Percentiles rank a stretch among this genome's conserved stretches.
These are phyloP conservation scores for Drosophila nannoptera DNA, from an alignment of 1,140 invertebrate species.

Conservation along the genomic window DNA sequence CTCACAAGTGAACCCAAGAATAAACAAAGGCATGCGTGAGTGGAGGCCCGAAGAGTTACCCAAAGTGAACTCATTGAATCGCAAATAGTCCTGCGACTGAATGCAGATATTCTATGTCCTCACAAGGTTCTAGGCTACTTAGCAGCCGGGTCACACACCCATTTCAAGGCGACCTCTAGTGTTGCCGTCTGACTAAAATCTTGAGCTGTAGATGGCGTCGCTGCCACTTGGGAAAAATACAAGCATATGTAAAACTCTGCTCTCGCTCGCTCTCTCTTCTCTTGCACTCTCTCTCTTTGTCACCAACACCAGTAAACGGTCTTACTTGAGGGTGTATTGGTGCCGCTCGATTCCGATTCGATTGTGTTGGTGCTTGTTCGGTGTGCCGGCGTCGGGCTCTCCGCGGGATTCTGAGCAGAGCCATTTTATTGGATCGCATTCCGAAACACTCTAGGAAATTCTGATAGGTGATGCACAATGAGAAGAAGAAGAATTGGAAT, in stretches of 20 bases:
- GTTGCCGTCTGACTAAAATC: conserved; percentile 14
- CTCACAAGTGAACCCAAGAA: too few relatives aligned
- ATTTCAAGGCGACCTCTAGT: conserved; percentile 50
- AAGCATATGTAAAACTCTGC: conserved; percentile 8
- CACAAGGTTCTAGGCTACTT: conserved; percentile 12
- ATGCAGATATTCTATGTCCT: conserved; percentile 32
- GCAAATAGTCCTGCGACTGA: background rate
- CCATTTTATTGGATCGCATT: conserved; percentile 48
- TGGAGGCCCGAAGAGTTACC: too few relatives aligned
- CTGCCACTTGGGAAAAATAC: conserved; percentile 10
- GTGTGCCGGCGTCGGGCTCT: conserved; percentile 49
- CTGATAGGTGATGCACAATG: background rate
- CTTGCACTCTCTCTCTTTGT: conserved; percentile 25
- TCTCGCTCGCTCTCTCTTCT: conserved; percentile 23
- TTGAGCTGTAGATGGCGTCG: conserved; percentile 56
- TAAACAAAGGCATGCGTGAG: too few relatives aligned
- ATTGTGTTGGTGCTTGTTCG: conserved; percentile 58
- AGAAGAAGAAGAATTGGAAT: conserved; percentile 5
- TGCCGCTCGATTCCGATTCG: conserved; percentile 22
- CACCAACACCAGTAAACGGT: conserved; percentile 46
- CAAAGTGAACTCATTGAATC: too few relatives aligned
- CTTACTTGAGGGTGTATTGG: conserved; percentile 42
- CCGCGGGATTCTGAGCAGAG: conserved; percentile 55
- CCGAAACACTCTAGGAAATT: conserved; percentile 38
- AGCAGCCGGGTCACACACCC: conserved; percentile 29